Base-by-base conservation (phyloP, 2,888 invertebrate genomes). In the Lucinisca nassula region DNA sequence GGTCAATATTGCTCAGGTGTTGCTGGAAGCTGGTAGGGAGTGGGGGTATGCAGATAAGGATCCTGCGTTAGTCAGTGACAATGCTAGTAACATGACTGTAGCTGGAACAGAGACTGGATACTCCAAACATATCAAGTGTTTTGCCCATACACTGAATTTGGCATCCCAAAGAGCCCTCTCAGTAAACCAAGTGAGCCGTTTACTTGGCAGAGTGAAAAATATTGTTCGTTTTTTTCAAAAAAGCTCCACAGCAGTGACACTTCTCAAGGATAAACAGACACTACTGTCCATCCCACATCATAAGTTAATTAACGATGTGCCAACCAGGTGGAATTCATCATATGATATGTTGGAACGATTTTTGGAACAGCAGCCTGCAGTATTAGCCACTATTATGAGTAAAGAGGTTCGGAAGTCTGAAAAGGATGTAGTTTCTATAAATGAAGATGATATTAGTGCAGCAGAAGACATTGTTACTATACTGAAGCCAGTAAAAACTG, bases 121-220 rank as follows among this genome's bases (percentile, higher is more conserved):
- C 10, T 12, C 12, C 21, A 30, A 74, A 0, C 79, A 89, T 72
- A 40, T 86, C 35, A 21, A 58, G 10, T 87, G 84, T 74, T 89
- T 85, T 70, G 85, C 88, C 12, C 88, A 88, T 77, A 83, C 85
- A 1, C 24, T 85, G 0, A 88, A 88, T 30, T 73, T 88, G 70
- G 83, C 85, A 27, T 67, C 74, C 24, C 83, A 83, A 45, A 70
- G 74, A 37, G 83, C 83, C 0, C 49, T 83, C 0, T 72, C 79
- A 78, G 58, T 83, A 12, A 17, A 40, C 10, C 77, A 70, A 61
- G 70, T 88, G 1, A 49, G 70, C 32, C 70, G 81, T 27, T 77
- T 83, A n/a, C 72, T 85, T 24, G 83, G 85, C 17, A 79, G 83
- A 38, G 77, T 83, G 10, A 79, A 79, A 61, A 45, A 78, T 67